Evolutionary conservation across 2,797 vertebrate genomes (phyloP), one percentile per base, ranked within the genome.

Genomic region (Phataginus tetradactyla): DNA sequence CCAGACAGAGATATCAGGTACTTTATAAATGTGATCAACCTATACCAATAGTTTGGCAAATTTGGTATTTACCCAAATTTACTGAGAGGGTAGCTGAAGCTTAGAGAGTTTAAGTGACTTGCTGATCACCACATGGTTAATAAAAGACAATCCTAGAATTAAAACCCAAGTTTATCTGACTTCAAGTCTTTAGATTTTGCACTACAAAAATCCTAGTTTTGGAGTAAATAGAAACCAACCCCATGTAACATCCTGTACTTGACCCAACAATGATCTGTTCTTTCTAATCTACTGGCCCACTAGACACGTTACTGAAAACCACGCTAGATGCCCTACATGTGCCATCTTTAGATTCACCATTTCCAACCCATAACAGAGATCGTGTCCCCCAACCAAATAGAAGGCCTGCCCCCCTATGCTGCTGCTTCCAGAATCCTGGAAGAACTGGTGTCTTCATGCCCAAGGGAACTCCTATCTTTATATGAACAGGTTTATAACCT

Each of bases 371-470:
- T 7, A 9, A 14, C 34, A n/a, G 32, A 14, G 15, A 1, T 39
- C 4, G 4, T 49, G 10, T 2, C 32, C 29, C 2, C 2, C 9
- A 32, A 23, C 1, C 34, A 45, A 25, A 15, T 39, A 63, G 42
- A 88, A 66, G 8, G 13, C 11, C 42, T 0, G 0, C 25, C 32
- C 12, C 13, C 4, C 7, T 53, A 23, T 13, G 13, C 17, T 10
- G 37, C 45, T 39, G 51, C 32, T 10, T 4, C 10, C 37, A n/a
- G 21, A 25, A 49, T 51, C n/a, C 17, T 49, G 20, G 74, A 66
- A 83, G n/a, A 51, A 29, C 14, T 27, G 6, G 3, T 2, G 12
- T 2, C 25, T 42, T n/a, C 10, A 61, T 45, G 51, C 5, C 9
- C 32, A 34, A 49, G 7, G 9, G 5, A 51, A 27, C 7, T 32